Conservation (phyloP, 2,888 invertebrate species). For the Phyllotreta striolata region DNA sequence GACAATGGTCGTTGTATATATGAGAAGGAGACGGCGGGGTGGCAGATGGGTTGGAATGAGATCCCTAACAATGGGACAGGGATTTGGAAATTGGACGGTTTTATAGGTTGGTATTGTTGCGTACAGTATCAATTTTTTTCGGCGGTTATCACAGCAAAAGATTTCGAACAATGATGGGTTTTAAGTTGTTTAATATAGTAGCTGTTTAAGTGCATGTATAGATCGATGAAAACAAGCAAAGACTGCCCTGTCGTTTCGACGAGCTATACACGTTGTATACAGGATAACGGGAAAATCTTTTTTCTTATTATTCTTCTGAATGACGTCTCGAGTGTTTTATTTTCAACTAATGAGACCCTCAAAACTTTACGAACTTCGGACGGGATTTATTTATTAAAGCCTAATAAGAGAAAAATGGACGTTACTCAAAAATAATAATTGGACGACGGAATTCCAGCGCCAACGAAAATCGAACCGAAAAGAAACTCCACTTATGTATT, state of each 20-base stretch:
- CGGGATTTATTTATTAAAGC: constrained; percentile 39
- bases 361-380: constrained; percentile 37
- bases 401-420: constrained; percentile 30
- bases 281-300: constrained; percentile 36
- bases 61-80: constrained; percentile 57
- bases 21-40: constrained; percentile 52
- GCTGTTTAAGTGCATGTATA: too few relatives aligned
- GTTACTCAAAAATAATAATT: constrained; percentile 22
- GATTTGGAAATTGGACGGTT: constrained; percentile 45
- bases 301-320: constrained; percentile 43
- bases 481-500: too few relatives aligned
- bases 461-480: too few relatives aligned
- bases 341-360: constrained; percentile 44
- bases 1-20: constrained; percentile 52
- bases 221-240: too few relatives aligned
- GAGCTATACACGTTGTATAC: too few relatives aligned
- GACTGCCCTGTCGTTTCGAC: too few relatives aligned
- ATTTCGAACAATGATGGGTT: too few relatives aligned
- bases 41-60: constrained; percentile 59
- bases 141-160: too few relatives aligned
- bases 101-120: too few relatives aligned
- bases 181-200: too few relatives aligned
- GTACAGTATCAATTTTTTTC: too few relatives aligned
- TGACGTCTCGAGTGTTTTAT: constrained; percentile 43
- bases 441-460: background rate